Percentiles rank a stretch among this genome's conserved stretches.
Conservation (phyloP, 2,113 vertebrate genomes). For the Ahaetulla prasina region DNA sequence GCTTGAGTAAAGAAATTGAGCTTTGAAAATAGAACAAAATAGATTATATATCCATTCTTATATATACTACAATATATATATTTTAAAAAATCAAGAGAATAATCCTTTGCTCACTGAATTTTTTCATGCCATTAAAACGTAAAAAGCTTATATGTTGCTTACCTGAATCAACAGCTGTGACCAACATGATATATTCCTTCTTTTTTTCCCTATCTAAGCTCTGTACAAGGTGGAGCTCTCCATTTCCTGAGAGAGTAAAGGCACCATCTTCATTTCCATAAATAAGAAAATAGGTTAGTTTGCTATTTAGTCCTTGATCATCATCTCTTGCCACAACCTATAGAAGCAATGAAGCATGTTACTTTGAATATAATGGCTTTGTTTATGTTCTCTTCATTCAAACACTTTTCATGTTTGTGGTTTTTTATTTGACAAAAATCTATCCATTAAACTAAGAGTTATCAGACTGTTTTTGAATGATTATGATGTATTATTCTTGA, state of each 20-base stretch:
- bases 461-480: no score
- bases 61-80: background rate
- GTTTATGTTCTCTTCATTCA: background rate
- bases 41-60: background rate
- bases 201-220: slow-evolving; percentile 85
- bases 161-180: slow-evolving; percentile 92
- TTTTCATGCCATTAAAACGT: background rate
- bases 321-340: slow-evolving; percentile 94
- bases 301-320: slow-evolving; percentile 85
- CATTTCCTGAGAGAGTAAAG: slow-evolving; percentile 81
- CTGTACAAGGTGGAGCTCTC: slow-evolving; percentile 81
- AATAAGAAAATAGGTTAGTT: slow-evolving; percentile 81
- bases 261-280: slow-evolving; percentile 80
- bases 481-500: no score
- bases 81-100: background rate
- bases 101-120: background rate
- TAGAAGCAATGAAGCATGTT: background rate
- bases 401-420: rapidly evolving
- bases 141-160: background rate
- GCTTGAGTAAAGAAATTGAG: background rate
- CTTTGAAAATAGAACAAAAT: background rate
- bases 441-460: background rate
- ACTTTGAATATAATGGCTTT: background rate
- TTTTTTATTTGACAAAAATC: background rate
- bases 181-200: slow-evolving; percentile 76